Conservation (phyloP, 2,888 invertebrate species). For the Cremastobaeus sp. region DNA sequence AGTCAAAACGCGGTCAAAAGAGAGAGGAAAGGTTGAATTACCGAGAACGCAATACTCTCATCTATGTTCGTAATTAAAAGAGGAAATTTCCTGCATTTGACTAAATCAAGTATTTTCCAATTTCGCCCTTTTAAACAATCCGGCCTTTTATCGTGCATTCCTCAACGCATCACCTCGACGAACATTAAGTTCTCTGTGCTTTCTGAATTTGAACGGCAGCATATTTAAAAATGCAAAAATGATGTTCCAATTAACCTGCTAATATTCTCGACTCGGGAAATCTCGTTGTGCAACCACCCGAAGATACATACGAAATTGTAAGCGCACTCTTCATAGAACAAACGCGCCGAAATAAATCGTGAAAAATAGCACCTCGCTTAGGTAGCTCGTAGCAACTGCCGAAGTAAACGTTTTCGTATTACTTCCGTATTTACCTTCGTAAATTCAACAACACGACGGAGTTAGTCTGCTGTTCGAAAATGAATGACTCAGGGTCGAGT, state of each 20-base stretch:
- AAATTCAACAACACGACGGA: conserved; percentile 46
- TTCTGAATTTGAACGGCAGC: no score
- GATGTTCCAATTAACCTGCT: no score
- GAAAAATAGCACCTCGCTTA: conserved; percentile 44
- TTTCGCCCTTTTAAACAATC: conserved; percentile 31
- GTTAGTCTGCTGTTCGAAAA: conserved; percentile 32
- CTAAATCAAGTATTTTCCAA: conserved; percentile 42
- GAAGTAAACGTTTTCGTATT: conserved; percentile 55
- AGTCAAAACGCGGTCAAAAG: conserved; percentile 40
- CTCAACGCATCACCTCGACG: no score
- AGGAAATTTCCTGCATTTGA: conserved; percentile 40
- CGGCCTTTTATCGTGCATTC: not conserved
- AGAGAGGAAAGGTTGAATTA: conserved; percentile 51
- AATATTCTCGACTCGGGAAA: not conserved
- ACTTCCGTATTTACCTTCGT: conserved; percentile 58
- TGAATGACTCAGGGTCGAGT: conserved; percentile 33
- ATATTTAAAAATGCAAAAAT: no score
- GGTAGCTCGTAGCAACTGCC: conserved; percentile 35
- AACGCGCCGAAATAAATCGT: conserved; percentile 49
- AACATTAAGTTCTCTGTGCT: no score
- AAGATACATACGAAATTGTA: conserved; percentile 30
- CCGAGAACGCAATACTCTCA: conserved; percentile 40
- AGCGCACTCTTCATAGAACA: conserved; percentile 30
- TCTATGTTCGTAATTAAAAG: conserved; percentile 51
- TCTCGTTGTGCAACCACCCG: not conserved